Base-by-base conservation (phyloP, 2,113 vertebrate species). In the Ursus arctos region DNA sequence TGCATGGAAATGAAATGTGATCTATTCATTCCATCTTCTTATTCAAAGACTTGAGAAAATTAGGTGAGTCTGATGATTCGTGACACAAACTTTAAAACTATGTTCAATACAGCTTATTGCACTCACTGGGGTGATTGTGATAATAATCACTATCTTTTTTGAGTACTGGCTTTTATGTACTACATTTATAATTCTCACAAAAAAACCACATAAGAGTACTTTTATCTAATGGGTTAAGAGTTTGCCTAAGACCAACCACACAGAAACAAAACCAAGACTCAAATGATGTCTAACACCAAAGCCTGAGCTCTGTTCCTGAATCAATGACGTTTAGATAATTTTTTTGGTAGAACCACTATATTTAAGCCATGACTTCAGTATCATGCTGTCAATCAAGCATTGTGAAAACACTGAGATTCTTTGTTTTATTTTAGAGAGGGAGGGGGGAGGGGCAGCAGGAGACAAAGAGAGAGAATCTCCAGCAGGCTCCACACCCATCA, bases 31-130 rank as follows among this genome's bases (percentile, higher is more conserved):
- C 79, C 55, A 93, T 81, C 86, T 79, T 81, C 49, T 91, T 83
- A 93, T 43, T 93, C 93, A 94, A 97, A 94, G 95, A 95, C 57
- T 95, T 88, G 87, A 40, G 72, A 94, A 80, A 86, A 98, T 83
- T 65, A 92, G 55, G 55, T 93, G 65, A 96, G 96, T 97, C 81
- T 92, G 49, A 67, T 90, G 89, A 94, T 36, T 97, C 36, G 43
- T 53, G 82, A 95, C 76, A 89, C 74, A 77, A 91, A 77, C 47
- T 86, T 93, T 91, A 21, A 82, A 93, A 90, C 59, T 86, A 43
- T 15, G 84, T 97, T 89, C 87, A 77, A 0, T 77, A 21, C 14
- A 83, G 31, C 4, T 87, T 86, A 82, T 80, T 92, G 26, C 28
- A 49, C 18, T 81, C 9, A 33, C 31, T 83, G 55, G 61, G 40